phyloP scores from a whole-genome alignment of 2,797 vertebrate genomes.

The Oreortyx pictus region DNA sequence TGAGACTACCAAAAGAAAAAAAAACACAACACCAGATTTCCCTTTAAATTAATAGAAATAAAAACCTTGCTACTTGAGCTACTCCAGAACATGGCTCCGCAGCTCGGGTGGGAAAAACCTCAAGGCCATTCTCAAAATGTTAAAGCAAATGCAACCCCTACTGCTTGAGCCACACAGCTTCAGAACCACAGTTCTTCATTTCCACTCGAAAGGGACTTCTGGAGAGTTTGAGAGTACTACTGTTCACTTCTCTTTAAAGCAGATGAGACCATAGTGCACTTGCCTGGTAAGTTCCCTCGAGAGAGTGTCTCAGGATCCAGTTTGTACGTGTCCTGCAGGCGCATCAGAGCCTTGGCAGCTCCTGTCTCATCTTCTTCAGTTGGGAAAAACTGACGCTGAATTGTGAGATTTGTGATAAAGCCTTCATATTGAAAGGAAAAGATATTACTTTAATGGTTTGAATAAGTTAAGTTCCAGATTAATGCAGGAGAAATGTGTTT shows the following conservation, averaged over 20 bases:
- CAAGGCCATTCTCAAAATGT: not conserved
- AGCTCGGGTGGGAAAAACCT: not conserved
- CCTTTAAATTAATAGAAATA: not conserved
- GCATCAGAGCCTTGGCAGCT: slow-evolving; percentile 94
- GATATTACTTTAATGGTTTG: not conserved
- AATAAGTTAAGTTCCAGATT: not conserved
- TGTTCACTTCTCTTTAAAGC: not conserved
- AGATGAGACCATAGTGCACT: not conserved
- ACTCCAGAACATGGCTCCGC: rapidly evolving
- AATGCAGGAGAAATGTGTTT: not conserved
- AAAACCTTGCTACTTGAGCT: not conserved
- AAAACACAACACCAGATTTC: not conserved
- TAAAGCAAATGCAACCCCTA: rapidly evolving
- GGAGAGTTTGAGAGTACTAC: not conserved
- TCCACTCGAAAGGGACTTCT: not conserved
- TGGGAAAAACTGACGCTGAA: slow-evolving; percentile 93
- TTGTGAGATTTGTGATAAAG: slow-evolving; percentile 93
- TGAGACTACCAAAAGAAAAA: rapidly evolving
- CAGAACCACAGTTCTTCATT: not conserved
- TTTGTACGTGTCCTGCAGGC: slow-evolving; percentile 96
- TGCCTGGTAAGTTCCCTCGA: slow-evolving; percentile 92
- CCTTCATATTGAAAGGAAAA: slow-evolving; percentile 76
- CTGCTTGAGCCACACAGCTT: rapidly evolving
- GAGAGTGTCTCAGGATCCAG: slow-evolving; percentile 93
- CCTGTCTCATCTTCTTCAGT: slow-evolving; percentile 92